Base-by-base conservation (phyloP, 1,140 invertebrate genomes). In the Vanessa atalanta region DNA sequence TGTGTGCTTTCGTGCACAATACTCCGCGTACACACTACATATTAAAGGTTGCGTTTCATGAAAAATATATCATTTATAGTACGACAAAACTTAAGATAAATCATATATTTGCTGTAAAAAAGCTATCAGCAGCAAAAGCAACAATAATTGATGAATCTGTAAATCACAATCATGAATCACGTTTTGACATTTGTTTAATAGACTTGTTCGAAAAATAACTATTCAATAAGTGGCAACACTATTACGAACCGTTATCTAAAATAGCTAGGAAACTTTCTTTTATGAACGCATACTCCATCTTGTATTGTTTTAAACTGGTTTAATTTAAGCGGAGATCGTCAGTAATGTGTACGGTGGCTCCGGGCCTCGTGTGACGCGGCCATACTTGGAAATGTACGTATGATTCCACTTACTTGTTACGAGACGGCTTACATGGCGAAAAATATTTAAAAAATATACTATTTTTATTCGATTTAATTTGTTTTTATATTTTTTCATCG, bases 371-470 rank as follows among this genome's bases (percentile, higher is more conserved):
- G 79, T 88, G 88, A 88, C 83, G 86, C 83, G 80, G 79, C 86
- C 85, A 78, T 91, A 91, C 88, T 91, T 85, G 90, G 88, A 92
- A 92, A 86, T 83, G 85, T 92, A 89, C 88, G 86, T 92, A 89
- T 81, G 81, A 88, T 92, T 92, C 90, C 88, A 89, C 88, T 90
- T 92, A 90, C 82, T 87, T 76, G 65, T n/a, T 72, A 68, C 72
- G 43, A 48, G 55, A n/a, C 13, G 83, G 87, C 37, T 87, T 77
- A 89, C 87, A 91, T 91, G 87, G 13, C 64, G 51, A 23, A 14
- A 63, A 65, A 57, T 47, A 20, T 14, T 57, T 67, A 8, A 43
- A 68, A 23, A 57, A 67, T 11, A 8, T 14, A 23, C 26, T 37
- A 6, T 37, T 47, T 71, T 68, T 68, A 16, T 14, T 37, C 47